Conservation (phyloP, 2,888 invertebrate species). For the Steinernema hermaphroditum region DNA sequence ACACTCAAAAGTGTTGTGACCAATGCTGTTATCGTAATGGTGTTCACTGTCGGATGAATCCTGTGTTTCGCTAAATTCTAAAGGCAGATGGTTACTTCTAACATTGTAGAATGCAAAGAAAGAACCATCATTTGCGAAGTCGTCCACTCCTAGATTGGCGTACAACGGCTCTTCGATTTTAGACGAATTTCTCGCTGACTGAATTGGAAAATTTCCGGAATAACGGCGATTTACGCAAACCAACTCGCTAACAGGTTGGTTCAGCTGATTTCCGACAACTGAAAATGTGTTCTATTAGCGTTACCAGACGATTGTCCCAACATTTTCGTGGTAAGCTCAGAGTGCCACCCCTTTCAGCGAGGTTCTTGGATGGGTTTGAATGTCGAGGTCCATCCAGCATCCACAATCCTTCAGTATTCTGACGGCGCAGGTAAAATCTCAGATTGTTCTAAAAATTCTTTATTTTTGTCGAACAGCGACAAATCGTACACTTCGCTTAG, state of each 20-base stretch:
- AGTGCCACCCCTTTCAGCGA: neutral
- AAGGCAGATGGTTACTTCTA: too few relatives aligned
- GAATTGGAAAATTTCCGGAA: neutral
- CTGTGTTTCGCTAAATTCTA: too few relatives aligned
- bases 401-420: slow-evolving; percentile 19
- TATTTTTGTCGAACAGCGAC: neutral
- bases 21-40: too few relatives aligned
- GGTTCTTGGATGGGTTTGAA: neutral
- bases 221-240: neutral
- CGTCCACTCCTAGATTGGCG: neutral
- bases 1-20: too few relatives aligned
- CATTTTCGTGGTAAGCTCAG: neutral
- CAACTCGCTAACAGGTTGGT: slow-evolving; percentile 13
- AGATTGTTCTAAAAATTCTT: neutral
- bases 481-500: neutral
- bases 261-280: slow-evolving; percentile 3
- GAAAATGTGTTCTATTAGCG: neutral
- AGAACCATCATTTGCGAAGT: too few relatives aligned
- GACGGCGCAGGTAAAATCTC: slow-evolving; percentile 1
- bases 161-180: neutral
- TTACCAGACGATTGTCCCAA: neutral
- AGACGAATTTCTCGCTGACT: neutral
- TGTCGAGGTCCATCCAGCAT: neutral
- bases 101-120: too few relatives aligned
- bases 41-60: too few relatives aligned